These are phyloP conservation scores for Littorina saxatilis DNA, from an alignment of 1,140 invertebrate genomes.

Conservation along the genomic window DNA sequence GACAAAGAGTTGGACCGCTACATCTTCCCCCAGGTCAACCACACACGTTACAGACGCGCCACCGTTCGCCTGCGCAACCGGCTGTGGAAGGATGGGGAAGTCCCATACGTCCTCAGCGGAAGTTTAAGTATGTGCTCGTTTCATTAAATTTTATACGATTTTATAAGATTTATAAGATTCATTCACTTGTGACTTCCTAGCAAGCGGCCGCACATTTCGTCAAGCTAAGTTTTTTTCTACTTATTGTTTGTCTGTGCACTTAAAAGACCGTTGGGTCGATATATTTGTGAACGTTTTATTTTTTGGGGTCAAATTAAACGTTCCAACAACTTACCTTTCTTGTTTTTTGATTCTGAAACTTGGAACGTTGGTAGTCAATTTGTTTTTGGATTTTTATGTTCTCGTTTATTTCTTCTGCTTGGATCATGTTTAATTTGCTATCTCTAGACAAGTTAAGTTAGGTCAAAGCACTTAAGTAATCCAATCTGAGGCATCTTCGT, in stretches of 20 bases:
- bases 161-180: not conserved
- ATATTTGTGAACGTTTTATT: no score
- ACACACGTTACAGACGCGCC: slow-evolving; percentile 49
- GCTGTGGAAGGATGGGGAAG: slow-evolving; percentile 63
- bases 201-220: no score
- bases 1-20: slow-evolving; percentile 42
- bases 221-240: no score
- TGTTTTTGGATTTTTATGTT: not conserved
- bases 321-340: no score
- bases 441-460: not conserved
- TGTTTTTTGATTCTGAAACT: no score
- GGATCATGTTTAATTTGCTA: not conserved
- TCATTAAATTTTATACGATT: not conserved
- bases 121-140: slow-evolving; percentile 59
- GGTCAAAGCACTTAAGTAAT: no score
- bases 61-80: slow-evolving; percentile 45
- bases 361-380: no score
- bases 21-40: slow-evolving; percentile 41
- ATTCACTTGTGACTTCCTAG: no score
- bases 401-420: not conserved
- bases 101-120: slow-evolving; percentile 59
- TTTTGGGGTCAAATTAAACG: no score
- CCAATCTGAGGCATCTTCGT: no score
- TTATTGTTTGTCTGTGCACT: no score
- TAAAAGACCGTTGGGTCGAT: no score